Conservation (phyloP, 2,797 vertebrate genomes). For the Podarcis siculus region DNA sequence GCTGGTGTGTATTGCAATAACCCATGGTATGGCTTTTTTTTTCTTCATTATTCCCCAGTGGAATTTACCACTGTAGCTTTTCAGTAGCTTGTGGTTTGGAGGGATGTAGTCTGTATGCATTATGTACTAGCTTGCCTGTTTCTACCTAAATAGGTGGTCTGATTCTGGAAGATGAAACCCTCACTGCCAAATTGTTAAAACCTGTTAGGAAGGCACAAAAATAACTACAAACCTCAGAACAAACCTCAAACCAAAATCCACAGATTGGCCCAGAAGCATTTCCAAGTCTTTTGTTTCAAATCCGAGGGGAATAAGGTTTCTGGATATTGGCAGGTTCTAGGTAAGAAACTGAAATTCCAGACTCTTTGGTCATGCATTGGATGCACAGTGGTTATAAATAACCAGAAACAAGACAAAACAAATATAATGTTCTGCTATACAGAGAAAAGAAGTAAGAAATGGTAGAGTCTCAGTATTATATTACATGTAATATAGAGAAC, state of each 20-base stretch:
- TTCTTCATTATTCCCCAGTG: constrained; percentile 68
- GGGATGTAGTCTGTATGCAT: constrained; percentile 56
- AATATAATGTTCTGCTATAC: background rate
- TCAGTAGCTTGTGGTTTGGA: constrained; percentile 75
- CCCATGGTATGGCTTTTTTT: constrained; percentile 58
- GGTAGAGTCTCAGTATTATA: background rate
- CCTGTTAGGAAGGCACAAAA: constrained; percentile 60
- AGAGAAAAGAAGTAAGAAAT: background rate
- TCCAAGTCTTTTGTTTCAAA: constrained; percentile 44
- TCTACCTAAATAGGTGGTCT: constrained; percentile 69
- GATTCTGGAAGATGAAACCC: constrained; percentile 42
- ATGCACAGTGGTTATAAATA: background rate
- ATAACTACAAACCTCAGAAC: constrained; percentile 65
- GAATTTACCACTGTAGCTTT: constrained; percentile 62
- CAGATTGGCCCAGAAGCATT: constrained; percentile 45
- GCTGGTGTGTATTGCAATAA: constrained; percentile 54
- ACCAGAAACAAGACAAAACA: constrained; percentile 19
- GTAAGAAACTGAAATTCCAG: background rate
- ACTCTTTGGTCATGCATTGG: constrained; percentile 14
- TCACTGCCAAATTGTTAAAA: constrained; percentile 47
- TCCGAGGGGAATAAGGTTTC: constrained; percentile 56
- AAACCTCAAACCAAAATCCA: constrained; percentile 65
- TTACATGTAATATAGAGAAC: accelerated
- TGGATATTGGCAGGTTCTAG: constrained; percentile 60
- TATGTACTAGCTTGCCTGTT: constrained; percentile 66